These are phyloP conservation scores for Myripristis murdjan DNA, from an alignment of 2,797 vertebrate species.

Conservation along the genomic window DNA sequence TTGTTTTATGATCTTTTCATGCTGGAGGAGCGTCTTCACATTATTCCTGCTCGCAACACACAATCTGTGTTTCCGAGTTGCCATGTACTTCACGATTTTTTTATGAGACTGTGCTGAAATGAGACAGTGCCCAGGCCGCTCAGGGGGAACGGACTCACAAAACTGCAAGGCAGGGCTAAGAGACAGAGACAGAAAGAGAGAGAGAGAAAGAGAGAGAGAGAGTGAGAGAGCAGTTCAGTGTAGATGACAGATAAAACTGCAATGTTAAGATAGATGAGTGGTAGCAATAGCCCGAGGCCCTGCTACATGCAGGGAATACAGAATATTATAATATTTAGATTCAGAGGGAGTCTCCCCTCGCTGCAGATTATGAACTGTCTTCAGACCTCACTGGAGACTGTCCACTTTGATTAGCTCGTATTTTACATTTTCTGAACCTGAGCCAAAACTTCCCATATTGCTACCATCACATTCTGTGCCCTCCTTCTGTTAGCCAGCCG, in stretches of 20 bases:
- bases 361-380: constrained; percentile 51
- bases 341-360: constrained; percentile 5
- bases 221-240: constrained; percentile 4
- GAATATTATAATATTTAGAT: constrained; percentile 41
- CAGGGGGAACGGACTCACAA: too few species aligned
- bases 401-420: constrained; percentile 51
- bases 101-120: neutral
- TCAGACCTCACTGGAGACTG: constrained; percentile 45
- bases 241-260: constrained; percentile 16
- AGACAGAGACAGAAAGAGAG: too few species aligned
- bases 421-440: constrained; percentile 46
- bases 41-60: neutral
- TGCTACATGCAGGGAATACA: constrained; percentile 33
- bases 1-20: neutral
- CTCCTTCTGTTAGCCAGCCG: neutral
- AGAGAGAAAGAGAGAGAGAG: too few species aligned
- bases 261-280: constrained; percentile 12
- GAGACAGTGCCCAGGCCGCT: too few species aligned
- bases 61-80: constrained; percentile 6
- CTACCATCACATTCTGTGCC: neutral
- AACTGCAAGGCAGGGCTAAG: too few species aligned
- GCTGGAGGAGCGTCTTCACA: neutral
- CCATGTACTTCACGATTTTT: neutral
- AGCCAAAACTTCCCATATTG: constrained; percentile 34
- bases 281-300: constrained; percentile 22